These are phyloP conservation scores for Zaprionus kolodkinae DNA, from an alignment of 1,140 invertebrate genomes.

Conservation along the genomic window DNA sequence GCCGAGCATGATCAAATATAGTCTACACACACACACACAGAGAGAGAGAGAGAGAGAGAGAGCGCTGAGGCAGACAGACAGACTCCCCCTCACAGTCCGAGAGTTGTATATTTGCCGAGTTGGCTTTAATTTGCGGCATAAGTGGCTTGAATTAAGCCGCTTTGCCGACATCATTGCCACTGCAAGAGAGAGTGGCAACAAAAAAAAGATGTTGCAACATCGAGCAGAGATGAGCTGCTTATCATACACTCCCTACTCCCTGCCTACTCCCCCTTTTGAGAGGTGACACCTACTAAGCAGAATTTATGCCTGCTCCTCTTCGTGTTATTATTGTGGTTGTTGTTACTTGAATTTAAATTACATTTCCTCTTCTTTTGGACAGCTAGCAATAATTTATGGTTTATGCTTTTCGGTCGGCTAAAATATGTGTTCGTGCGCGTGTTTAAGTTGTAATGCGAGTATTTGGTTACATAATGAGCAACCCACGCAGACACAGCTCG, in stretches of 20 bases:
- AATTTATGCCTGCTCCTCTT: slow-evolving; percentile 28
- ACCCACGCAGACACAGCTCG: not conserved
- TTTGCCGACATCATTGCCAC: slow-evolving; percentile 32
- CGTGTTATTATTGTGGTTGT: slow-evolving; percentile 2
- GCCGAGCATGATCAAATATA: slow-evolving; percentile 42
- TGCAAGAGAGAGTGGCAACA: slow-evolving; percentile 12
- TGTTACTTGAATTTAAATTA: slow-evolving; percentile 40
- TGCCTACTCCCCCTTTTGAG: not conserved
- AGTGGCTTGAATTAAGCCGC: slow-evolving; percentile 38
- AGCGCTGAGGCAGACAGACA: no score
- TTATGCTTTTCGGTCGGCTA: slow-evolving; percentile 2
- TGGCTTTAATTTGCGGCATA: slow-evolving; percentile 61
- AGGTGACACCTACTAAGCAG: slow-evolving; percentile 5
- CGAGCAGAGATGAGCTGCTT: slow-evolving; percentile 22
- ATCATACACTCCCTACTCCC: not conserved
- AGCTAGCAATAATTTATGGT: slow-evolving; percentile 33
- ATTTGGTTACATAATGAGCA: slow-evolving; percentile 22
- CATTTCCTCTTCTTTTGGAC: slow-evolving; percentile 24
- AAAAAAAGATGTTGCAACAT: slow-evolving; percentile 22
- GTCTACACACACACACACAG: slow-evolving; percentile 13
- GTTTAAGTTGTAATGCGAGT: slow-evolving; percentile 21
- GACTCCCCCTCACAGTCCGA: not conserved
- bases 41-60: not conserved
- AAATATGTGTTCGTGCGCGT: slow-evolving; percentile 3
- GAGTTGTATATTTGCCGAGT: slow-evolving; percentile 49